Conservation (phyloP, 2,797 vertebrate genomes). For the Austrolebias charrua region DNA sequence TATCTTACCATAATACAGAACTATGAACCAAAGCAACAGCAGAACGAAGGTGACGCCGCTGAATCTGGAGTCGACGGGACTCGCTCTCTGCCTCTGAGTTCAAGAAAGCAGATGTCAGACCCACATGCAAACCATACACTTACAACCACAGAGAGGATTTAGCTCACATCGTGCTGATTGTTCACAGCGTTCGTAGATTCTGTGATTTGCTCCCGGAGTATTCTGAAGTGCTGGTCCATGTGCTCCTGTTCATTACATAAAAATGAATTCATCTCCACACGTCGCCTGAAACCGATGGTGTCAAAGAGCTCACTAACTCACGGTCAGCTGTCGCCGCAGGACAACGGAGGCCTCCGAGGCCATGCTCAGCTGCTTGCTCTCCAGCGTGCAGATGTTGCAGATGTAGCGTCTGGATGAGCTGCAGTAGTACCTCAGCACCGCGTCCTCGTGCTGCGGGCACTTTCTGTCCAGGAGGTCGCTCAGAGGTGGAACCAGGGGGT, state of each 20-base stretch:
- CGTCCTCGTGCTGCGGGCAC: constrained; percentile 62
- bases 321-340: constrained; percentile 57
- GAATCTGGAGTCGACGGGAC: constrained; percentile 12
- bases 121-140: neutral
- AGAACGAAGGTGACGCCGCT: constrained; percentile 61
- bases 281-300: rapidly evolving
- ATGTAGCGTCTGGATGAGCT: constrained; percentile 58
- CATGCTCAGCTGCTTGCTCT: constrained; percentile 38
- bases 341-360: constrained; percentile 31
- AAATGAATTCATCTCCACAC: neutral
- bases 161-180: constrained; percentile 35
- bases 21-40: constrained; percentile 68
- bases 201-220: constrained; percentile 37
- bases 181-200: constrained; percentile 32
- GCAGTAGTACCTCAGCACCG: constrained; percentile 67
- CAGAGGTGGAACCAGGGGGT: constrained; percentile 61
- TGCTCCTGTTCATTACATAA: constrained; percentile 51
- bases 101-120: constrained; percentile 6
- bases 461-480: constrained; percentile 55
- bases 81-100: constrained; percentile 39
- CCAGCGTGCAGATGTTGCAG: constrained; percentile 66
- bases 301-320: constrained; percentile 37
- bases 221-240: constrained; percentile 53
- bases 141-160: neutral
- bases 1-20: constrained; percentile 67